Evolutionary conservation across 2,113 vertebrate genomes (phyloP).

Genomic region (Amblyopsis rosae): DNA sequence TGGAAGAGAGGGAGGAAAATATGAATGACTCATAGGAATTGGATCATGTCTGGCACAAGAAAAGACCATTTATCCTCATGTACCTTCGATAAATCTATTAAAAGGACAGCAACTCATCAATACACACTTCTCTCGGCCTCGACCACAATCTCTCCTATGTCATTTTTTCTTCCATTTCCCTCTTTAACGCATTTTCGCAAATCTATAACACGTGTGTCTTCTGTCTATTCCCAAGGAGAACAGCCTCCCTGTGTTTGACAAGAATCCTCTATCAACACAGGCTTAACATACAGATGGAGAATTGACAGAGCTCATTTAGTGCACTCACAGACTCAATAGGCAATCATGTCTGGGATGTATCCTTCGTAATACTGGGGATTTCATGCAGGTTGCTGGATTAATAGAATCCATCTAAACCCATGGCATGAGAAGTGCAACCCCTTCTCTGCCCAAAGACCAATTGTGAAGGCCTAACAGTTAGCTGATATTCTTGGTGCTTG

Average conservation of each 20-base stretch:
- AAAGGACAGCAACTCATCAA: background rate
- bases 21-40: background rate
- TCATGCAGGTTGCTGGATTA: constrained; percentile 50
- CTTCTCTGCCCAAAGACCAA: too few species aligned
- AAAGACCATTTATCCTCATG: too few species aligned
- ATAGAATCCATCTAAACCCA: constrained; percentile 43
- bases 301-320: constrained; percentile 23
- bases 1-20: too few species aligned
- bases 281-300: constrained; percentile 14
- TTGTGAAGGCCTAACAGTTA: too few species aligned
- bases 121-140: background rate
- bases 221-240: background rate
- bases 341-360: constrained; percentile 25
- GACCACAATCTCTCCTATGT: background rate
- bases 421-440: background rate
- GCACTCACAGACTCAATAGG: constrained; percentile 25
- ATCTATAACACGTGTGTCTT: constrained; percentile 1
- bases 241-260: constrained; percentile 11
- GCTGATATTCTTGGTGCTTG: too few species aligned
- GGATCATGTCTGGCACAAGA: too few species aligned
- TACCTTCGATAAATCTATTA: background rate
- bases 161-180: background rate
- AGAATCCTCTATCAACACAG: background rate
- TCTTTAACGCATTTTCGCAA: constrained; percentile 6
- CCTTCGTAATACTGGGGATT: constrained; percentile 41